Evolutionary conservation across 1,140 invertebrate species (phyloP).

Genomic region (Penaeus indicus): DNA sequence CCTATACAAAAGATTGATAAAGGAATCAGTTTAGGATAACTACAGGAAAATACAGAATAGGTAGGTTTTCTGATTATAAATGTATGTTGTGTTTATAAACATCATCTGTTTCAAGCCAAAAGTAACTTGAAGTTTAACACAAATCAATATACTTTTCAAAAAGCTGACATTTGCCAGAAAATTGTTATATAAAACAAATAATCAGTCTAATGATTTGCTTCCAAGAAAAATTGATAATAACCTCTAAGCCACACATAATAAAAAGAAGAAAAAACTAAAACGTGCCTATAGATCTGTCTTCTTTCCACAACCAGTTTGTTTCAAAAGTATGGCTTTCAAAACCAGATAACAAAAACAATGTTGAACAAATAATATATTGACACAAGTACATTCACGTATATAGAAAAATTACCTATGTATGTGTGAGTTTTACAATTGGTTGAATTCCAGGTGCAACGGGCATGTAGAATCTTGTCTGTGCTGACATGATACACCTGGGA

Average conservation of each 20-base stretch:
- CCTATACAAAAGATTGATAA: conserved; percentile 68
- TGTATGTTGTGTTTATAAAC: no score
- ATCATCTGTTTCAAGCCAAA: no score
- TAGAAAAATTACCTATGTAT: conserved; percentile 67
- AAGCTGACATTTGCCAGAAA: no score
- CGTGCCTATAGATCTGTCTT: neutral
- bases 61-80: no score
- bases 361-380: neutral
- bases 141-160: no score
- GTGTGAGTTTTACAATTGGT: conserved; percentile 66
- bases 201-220: neutral
- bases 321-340: neutral
- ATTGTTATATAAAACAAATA: no score
- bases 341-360: neutral
- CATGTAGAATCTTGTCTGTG: conserved; percentile 69
- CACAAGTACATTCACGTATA: neutral
- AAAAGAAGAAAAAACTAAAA: neutral
- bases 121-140: no score
- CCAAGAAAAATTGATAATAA: neutral
- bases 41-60: no score
- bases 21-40: no score
- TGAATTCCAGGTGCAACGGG: conserved; percentile 71
- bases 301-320: neutral
- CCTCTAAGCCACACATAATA: neutral
- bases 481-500: conserved; percentile 67